phyloP scores from a whole-genome alignment of 2,113 vertebrate species.

The Tringa solitaria region DNA sequence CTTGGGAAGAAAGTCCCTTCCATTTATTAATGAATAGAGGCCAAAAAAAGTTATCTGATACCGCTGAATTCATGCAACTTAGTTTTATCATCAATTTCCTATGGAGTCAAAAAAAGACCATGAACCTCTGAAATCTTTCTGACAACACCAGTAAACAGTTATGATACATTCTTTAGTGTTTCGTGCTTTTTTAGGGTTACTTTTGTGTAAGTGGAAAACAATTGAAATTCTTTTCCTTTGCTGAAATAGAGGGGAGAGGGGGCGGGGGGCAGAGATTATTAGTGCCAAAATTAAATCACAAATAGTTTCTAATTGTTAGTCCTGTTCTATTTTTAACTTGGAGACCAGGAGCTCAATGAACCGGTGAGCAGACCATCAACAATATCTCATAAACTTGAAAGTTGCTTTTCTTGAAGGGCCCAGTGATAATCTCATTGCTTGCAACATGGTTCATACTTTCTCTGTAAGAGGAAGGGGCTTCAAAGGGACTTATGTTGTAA shows the following conservation, averaged over 20 bases:
- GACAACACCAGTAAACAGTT: background rate
- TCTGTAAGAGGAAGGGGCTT: background rate
- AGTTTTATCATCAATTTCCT: background rate
- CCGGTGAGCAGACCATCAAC: background rate
- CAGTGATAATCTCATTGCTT: background rate
- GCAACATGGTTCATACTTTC: background rate
- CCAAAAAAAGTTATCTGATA: background rate
- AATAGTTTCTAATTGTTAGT: background rate
- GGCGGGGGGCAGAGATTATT: background rate
- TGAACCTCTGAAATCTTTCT: background rate
- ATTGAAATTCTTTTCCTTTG: background rate
- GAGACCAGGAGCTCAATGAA: background rate
- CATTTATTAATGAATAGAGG: background rate
- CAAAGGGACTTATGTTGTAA: background rate
- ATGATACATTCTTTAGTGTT: accelerated
- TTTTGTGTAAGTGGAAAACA: background rate
- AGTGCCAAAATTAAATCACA: background rate
- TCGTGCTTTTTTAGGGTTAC: background rate
- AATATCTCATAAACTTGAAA: background rate
- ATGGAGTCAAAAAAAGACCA: background rate
- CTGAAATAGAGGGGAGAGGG: background rate
- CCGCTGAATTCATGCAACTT: background rate
- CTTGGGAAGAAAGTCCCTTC: background rate
- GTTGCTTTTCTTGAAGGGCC: background rate
- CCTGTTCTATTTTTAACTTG: background rate